Conservation (phyloP, 1,140 invertebrate genomes). For the Drosophila orosa region DNA sequence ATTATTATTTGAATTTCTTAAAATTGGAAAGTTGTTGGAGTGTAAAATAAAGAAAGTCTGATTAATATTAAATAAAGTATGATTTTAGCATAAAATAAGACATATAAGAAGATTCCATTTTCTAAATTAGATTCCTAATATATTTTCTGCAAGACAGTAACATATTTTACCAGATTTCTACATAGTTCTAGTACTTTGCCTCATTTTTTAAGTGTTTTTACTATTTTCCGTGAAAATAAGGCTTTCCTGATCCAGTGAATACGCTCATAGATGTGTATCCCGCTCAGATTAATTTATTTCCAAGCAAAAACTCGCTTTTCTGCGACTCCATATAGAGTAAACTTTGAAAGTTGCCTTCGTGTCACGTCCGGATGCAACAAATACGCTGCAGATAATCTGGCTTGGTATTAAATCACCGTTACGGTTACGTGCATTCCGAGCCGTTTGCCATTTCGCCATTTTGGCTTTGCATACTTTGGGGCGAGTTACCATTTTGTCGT, state of each 20-base stretch:
- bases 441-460: conserved; percentile 16
- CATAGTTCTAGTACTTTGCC: fast-evolving
- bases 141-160: neutral
- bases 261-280: neutral
- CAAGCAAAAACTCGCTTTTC: neutral
- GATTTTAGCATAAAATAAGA: neutral
- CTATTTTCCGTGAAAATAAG: neutral
- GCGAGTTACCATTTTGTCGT: conserved; percentile 25
- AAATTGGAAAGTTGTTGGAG: neutral
- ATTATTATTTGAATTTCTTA: neutral
- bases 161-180: neutral
- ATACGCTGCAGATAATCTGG: conserved; percentile 43
- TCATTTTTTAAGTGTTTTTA: neutral
- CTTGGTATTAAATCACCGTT: conserved; percentile 46
- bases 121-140: neutral
- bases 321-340: neutral
- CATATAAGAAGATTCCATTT: neutral
- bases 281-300: conserved; percentile 9
- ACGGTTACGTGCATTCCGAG: conserved; percentile 49
- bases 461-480: conserved; percentile 32
- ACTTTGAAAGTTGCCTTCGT: conserved; percentile 19
- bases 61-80: neutral
- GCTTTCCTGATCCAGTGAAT: too few species aligned
- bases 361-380: conserved; percentile 47
- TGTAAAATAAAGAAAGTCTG: neutral